Base-by-base conservation (phyloP, 2,797 vertebrate genomes). In the Ceyx erithaca region DNA sequence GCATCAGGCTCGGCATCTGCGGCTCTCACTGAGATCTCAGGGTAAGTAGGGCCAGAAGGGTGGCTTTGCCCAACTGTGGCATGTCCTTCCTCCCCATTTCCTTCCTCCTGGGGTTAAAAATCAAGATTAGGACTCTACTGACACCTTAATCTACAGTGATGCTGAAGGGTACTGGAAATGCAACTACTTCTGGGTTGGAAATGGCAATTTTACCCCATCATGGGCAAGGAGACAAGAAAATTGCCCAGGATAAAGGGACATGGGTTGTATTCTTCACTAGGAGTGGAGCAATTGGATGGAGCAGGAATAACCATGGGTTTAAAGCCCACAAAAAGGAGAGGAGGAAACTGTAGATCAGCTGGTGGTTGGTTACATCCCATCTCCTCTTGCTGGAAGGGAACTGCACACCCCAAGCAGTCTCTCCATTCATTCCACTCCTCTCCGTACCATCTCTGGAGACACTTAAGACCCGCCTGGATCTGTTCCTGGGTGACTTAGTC, bases 1-100 rank as follows among this genome's bases (percentile, higher is more conserved):
- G 35, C 78, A 8, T 52, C 5, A 33, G 16, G 84, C 35, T 90
- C 84, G 3, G 86, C 86, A 88, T 68, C 93, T 6, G 35, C 7
- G 6, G 66, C 69, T 85, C 78, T 45, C 12, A 14, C 84, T 41
- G 63, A 6, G 0, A 22, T 8, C 17, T 6, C 1, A 6, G 94
- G 95, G 95, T 93, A 54, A 96, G 93, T 85, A 71, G 80, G 35
- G 77, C 58, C 80, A 23, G 69, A 37, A 71, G 69, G 37, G 86
- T 1, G 4, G 49, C 54, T 75, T 46, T 80, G 41, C 72, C 61
- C 3, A 4, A 20, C 59, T 48, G 1, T 6, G 75, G 57, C 71
- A 2, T 6, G 25, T 51, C 67, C 55, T 57, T 92, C 37, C 51
- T 79, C 66, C n/a, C 54, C 59, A 17, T 7, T n/a, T 17, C 30